These are phyloP conservation scores for Pomacea maculata DNA, from an alignment of 1,140 invertebrate genomes.

Conservation along the genomic window DNA sequence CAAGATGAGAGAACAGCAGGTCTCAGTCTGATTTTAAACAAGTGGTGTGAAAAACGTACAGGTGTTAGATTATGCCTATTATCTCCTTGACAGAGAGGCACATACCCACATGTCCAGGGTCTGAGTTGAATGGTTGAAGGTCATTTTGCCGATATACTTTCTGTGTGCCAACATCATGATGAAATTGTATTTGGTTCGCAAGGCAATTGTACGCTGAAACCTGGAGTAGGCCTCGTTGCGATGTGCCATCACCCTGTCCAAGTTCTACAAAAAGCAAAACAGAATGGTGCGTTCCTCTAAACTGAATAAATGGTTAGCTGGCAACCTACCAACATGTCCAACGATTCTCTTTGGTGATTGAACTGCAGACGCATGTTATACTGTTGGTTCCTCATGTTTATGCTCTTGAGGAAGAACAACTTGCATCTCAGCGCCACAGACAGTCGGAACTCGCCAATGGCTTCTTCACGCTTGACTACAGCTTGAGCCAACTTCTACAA, in stretches of 20 bases:
- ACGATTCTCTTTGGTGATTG: background rate
- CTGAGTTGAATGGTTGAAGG: constrained; percentile 62
- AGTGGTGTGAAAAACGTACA: too few species aligned
- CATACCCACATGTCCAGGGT: constrained; percentile 59
- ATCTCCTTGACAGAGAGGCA: constrained; percentile 12
- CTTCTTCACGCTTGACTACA: too few species aligned
- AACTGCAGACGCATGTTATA: background rate
- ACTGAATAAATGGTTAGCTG: background rate
- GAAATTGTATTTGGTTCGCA: constrained; percentile 60
- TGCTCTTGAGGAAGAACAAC: constrained; percentile 1
- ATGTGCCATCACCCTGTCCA: constrained; percentile 46
- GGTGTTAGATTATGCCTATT: too few species aligned
- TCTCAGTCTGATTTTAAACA: too few species aligned
- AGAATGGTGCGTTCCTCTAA: background rate
- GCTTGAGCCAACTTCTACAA: too few species aligned
- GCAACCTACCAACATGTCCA: constrained; percentile 12
- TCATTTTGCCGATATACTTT: constrained; percentile 61
- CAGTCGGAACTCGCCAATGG: too few species aligned
- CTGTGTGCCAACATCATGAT: constrained; percentile 56
- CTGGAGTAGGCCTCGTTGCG: constrained; percentile 51
- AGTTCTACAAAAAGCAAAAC: constrained; percentile 43
- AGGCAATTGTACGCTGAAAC: constrained; percentile 53
- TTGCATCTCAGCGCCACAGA: too few species aligned
- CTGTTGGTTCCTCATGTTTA: background rate
- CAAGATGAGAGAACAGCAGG: too few species aligned